These are phyloP conservation scores for Nannoperca australis DNA, from an alignment of 2,797 vertebrate species.

Conservation along the genomic window DNA sequence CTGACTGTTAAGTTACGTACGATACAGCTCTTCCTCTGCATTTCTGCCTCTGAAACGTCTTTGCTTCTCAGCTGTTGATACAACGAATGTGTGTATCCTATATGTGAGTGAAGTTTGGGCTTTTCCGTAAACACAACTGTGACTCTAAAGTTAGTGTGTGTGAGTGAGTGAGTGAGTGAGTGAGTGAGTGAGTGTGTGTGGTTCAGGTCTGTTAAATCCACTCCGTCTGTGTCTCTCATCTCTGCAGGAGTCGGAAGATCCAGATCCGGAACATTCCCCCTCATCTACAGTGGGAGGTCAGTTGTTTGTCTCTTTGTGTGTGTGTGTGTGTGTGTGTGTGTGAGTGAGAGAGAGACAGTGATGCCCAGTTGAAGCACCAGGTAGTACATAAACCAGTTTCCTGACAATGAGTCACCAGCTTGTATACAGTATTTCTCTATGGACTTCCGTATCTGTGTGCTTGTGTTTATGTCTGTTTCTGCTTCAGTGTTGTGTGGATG, in stretches of 20 bases:
- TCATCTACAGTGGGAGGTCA: conserved; percentile 98
- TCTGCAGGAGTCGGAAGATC: conserved; percentile 96
- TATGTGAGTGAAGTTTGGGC: conserved; percentile 19
- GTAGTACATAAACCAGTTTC: conserved; percentile 68
- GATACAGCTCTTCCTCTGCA: conserved; percentile 21
- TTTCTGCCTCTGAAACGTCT: neutral
- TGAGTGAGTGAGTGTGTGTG: conserved; percentile 44
- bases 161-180: conserved; percentile 43
- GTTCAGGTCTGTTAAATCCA: conserved; percentile 77
- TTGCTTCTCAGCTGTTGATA: conserved; percentile 13
- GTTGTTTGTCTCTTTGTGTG: conserved; percentile 71
- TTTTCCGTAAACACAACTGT: conserved; percentile 54
- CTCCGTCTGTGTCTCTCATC: conserved; percentile 75
- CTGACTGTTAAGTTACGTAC: neutral
- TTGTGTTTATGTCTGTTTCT: conserved; percentile 29
- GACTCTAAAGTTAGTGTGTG: conserved; percentile 16
- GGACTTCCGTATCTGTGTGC: conserved; percentile 24
- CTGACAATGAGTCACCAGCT: conserved; percentile 64
- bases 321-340: conserved; percentile 24
- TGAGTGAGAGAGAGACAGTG: conserved; percentile 34
- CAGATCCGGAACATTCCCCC: conserved; percentile 98
- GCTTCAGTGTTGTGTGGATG: conserved; percentile 21
- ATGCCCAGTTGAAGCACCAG: conserved; percentile 65
- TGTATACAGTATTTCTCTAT: conserved; percentile 32
- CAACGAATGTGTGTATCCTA: neutral